Evolutionary conservation across 2,888 invertebrate species (phyloP).

Genomic region (Eulithis prunata): DNA sequence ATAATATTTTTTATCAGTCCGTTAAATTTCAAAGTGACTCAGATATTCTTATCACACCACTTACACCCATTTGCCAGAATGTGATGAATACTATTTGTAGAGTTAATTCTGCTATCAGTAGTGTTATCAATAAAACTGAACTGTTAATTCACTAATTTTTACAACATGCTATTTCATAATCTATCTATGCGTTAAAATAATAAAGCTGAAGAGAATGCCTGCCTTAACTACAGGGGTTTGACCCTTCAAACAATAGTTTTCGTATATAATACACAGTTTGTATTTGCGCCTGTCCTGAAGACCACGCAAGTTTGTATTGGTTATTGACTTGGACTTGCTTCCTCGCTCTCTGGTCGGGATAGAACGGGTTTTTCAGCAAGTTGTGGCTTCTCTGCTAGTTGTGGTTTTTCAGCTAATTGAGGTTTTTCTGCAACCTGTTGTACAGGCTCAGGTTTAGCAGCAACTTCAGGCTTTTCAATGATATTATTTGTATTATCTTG

Average conservation of each 20-base stretch:
- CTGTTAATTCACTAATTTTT: slow-evolving; percentile 39
- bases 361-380: slow-evolving; percentile 67
- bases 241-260: slow-evolving; percentile 68
- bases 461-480: slow-evolving; percentile 40
- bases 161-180: slow-evolving; percentile 42
- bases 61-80: slow-evolving; percentile 27
- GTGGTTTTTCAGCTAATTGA: slow-evolving; percentile 54
- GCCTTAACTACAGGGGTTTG: slow-evolving; percentile 34
- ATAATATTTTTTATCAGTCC: slow-evolving; percentile 19
- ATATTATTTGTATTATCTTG: slow-evolving; percentile 32
- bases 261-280: slow-evolving; percentile 75
- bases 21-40: slow-evolving; percentile 19
- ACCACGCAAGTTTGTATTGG: slow-evolving; percentile 68
- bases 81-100: slow-evolving; percentile 24
- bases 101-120: slow-evolving; percentile 33
- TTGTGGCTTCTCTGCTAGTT: slow-evolving; percentile 61
- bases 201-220: slow-evolving; percentile 43
- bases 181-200: slow-evolving; percentile 45
- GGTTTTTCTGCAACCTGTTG: slow-evolving; percentile 42
- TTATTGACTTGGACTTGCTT: slow-evolving; percentile 75
- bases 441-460: slow-evolving; percentile 48
- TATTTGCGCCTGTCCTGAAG: slow-evolving; percentile 55
- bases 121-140: slow-evolving; percentile 38
- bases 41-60: slow-evolving; percentile 17
- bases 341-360: slow-evolving; percentile 65